A percentile compares a stretch with the other conserved stretches of the same genome.
Evolutionary conservation across 2,888 invertebrate genomes (phyloP).

Genomic region (Thumatha senex): DNA sequence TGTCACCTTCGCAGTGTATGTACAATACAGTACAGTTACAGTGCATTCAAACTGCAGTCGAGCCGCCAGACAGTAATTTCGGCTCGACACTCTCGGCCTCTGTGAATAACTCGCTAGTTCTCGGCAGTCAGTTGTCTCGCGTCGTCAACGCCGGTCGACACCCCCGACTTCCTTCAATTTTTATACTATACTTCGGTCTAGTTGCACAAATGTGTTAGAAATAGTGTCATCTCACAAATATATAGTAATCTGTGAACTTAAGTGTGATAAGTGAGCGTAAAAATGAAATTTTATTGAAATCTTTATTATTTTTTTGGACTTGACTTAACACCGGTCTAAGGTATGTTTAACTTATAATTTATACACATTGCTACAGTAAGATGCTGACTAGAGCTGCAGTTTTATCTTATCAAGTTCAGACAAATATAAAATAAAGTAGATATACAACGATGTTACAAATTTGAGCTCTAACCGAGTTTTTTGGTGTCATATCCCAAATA

Average conservation of each 20-base stretch:
- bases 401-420: slow-evolving; percentile 28
- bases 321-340: slow-evolving; percentile 42
- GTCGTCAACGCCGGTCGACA: slow-evolving; percentile 52
- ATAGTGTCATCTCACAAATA: slow-evolving; percentile 30
- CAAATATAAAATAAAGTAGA: background rate
- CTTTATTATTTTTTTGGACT: slow-evolving; percentile 27
- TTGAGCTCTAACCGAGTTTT: background rate
- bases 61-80: slow-evolving; percentile 11
- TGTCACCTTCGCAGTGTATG: background rate
- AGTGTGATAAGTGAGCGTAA: slow-evolving; percentile 41
- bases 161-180: slow-evolving; percentile 29
- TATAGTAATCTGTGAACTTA: slow-evolving; percentile 22
- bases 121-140: slow-evolving; percentile 61
- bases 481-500: background rate
- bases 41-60: slow-evolving; percentile 12
- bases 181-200: slow-evolving; percentile 16
- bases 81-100: too few relatives aligned
- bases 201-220: slow-evolving; percentile 39
- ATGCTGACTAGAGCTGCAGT: slow-evolving; percentile 19
- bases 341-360: slow-evolving; percentile 36
- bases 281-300: slow-evolving; percentile 16
- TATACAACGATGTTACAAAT: background rate
- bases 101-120: background rate
- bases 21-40: background rate
- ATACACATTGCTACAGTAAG: slow-evolving; percentile 28